A percentile compares a stretch with the other conserved stretches of the same genome.
phyloP scores from a whole-genome alignment of 2,113 vertebrate species.

The Ciconia boyciana region DNA sequence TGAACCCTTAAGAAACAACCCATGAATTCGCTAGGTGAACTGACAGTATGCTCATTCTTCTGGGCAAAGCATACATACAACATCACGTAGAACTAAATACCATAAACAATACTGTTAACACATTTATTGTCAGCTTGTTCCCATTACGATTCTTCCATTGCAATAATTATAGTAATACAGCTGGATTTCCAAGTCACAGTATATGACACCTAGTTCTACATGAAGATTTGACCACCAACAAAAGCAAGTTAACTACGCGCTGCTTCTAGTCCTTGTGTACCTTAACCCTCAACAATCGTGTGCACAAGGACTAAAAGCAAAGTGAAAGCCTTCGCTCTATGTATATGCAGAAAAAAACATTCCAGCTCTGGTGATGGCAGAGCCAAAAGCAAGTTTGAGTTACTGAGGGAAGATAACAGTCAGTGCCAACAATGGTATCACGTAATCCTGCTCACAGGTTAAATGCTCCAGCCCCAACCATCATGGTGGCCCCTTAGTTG shows the following conservation, averaged over 20 bases:
- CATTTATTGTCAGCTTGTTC: neutral
- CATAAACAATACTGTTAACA: neutral
- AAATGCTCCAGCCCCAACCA: neutral
- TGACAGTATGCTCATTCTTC: neutral
- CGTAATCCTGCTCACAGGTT: neutral
- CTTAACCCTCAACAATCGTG: neutral
- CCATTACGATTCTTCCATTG: neutral
- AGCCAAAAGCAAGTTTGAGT: neutral
- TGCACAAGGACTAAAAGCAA: neutral
- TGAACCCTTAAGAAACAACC: neutral
- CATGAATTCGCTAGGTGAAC: neutral
- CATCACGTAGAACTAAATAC: neutral
- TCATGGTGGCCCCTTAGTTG: neutral
- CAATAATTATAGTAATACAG: neutral
- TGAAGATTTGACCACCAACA: neutral
- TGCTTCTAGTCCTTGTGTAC: neutral
- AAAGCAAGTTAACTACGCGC: neutral
- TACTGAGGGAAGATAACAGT: neutral
- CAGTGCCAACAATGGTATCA: neutral
- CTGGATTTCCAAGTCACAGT: neutral
- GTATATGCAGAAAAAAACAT: neutral
- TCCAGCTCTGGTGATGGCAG: neutral
- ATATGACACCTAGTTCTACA: neutral
- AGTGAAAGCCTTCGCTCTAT: neutral
- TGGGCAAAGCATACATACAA: neutral